Evolutionary conservation across 1,140 invertebrate species (phyloP), one percentile per base, ranked within the genome.

Genomic region (Aphaenogaster ashmeadi): DNA sequence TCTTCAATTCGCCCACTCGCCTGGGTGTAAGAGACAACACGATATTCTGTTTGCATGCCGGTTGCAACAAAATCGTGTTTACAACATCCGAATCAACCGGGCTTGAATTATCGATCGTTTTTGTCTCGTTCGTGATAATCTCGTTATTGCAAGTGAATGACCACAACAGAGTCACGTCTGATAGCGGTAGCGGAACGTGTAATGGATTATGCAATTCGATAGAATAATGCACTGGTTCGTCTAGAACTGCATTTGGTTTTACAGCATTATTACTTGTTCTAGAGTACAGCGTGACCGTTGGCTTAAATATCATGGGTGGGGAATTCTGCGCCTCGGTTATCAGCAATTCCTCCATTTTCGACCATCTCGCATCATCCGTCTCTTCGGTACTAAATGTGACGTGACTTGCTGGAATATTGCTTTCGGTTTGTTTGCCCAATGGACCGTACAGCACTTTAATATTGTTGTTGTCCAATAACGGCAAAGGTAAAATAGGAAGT

Each of bases 121-220:
- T 90, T 62, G 13, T 81, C 94, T 94, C 77, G 86, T 96, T 96
- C 13, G 92, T 93, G 3, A 94, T 52, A 21, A 91, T 91, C 36
- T 95, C 94, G 27, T 94, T 94, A 36, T 96, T 92, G 54, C n/a
- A 33, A 4, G 94, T 96, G 80, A 98, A 98, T 27, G 96, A 97
- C 98, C 98, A 99, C n/a, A 98, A 94, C 21, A 99, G 94, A 91
- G 97, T 96, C 4, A 99, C 95, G 88, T 98, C 97, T 52, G 96
- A 96, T 36, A 99, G 94, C 21, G 96, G 95, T 71, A 99, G 92
- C 5, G 97, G 95, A 62, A 98, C 97, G 87, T 97, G 97, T n/a
- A 99, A 95, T 2, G 98, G 97, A 95, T 99, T 99, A 64, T 96
- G 95, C 56, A 99, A 94, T 66, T 97, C 96, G 41, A 99, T 95